A percentile compares a stretch with the other conserved stretches of the same genome.
Conservation (phyloP, 2,113 vertebrate genomes). For the Leuciscus idus region DNA sequence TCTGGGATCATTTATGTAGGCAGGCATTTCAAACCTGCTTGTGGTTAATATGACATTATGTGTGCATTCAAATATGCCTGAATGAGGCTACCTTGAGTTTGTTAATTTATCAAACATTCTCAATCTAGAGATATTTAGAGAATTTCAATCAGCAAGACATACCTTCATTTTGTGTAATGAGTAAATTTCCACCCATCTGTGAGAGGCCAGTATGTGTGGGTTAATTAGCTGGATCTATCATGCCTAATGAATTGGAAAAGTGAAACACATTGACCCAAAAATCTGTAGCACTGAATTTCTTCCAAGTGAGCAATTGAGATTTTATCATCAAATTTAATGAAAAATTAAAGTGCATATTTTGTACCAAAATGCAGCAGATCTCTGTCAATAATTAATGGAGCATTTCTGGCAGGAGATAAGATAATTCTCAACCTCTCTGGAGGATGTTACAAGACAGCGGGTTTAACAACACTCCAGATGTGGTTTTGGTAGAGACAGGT, state of each 20-base stretch:
- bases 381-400: background rate
- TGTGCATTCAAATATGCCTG: background rate
- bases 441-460: background rate
- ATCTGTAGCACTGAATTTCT: background rate
- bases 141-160: background rate
- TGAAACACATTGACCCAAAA: background rate
- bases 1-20: background rate
- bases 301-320: background rate
- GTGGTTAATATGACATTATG: background rate
- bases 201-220: background rate
- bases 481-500: background rate
- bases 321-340: background rate
- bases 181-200: conserved; percentile 2
- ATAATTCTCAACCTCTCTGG: background rate
- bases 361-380: background rate
- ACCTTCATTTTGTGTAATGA: background rate
- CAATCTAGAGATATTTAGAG: background rate
- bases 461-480: background rate
- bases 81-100: background rate
- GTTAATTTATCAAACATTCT: background rate
- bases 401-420: background rate
- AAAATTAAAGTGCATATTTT: background rate
- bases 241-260: conserved; percentile 14
- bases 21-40: background rate
- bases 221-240: conserved; percentile 28